Evolutionary conservation across 2,797 vertebrate species (phyloP).

Genomic region (Poecilia wingei): DNA sequence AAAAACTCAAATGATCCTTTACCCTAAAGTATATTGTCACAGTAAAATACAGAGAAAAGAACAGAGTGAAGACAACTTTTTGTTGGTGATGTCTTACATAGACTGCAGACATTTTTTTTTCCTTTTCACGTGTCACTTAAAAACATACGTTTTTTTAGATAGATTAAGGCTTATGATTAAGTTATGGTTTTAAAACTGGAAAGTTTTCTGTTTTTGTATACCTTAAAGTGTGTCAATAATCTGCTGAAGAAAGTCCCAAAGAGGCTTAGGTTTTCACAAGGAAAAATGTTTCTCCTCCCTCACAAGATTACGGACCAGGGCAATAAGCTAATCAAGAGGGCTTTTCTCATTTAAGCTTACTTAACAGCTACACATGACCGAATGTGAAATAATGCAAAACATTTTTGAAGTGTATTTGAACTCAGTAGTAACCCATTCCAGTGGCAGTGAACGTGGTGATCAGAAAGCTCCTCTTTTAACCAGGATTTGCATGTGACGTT

Average conservation of each 20-base stretch:
- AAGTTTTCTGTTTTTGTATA: background rate
- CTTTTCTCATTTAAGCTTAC: background rate
- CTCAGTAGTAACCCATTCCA: background rate
- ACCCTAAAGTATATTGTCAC: conserved; percentile 22
- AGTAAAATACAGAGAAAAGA: conserved; percentile 28
- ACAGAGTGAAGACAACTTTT: conserved; percentile 3
- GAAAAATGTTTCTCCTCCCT: background rate
- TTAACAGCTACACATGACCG: background rate
- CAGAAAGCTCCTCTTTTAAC: conserved; percentile 26
- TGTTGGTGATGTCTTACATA: conserved; percentile 18
- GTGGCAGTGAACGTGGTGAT: conserved; percentile 5
- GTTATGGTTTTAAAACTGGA: background rate
- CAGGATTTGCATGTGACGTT: conserved; percentile 6
- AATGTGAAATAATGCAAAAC: background rate
- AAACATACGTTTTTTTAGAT: conserved; percentile 10
- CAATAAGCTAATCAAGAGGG: background rate
- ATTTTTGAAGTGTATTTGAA: background rate
- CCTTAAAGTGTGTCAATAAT: background rate
- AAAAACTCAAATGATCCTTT: conserved; percentile 30
- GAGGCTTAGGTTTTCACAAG: background rate
- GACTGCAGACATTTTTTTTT: conserved; percentile 35
- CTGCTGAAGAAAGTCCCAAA: background rate
- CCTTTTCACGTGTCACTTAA: conserved; percentile 30
- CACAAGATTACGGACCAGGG: background rate
- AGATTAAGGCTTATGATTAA: background rate